A percentile compares a stretch with the other conserved stretches of the same genome.
These are phyloP conservation scores for Suricata suricatta DNA, from an alignment of 2,113 vertebrate species.

Conservation along the genomic window DNA sequence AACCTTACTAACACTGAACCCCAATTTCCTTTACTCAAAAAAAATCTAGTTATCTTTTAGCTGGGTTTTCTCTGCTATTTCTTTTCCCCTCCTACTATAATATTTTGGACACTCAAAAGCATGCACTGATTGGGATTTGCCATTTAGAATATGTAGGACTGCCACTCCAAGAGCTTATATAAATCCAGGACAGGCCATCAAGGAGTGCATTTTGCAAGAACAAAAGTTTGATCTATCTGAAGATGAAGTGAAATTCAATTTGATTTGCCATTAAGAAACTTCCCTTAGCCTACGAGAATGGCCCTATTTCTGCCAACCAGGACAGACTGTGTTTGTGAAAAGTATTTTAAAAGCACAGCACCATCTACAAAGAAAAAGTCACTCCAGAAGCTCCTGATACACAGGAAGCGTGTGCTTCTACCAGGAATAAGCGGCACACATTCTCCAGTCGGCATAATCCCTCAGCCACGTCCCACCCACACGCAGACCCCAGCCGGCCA, in stretches of 20 bases:
- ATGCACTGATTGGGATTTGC: not conserved
- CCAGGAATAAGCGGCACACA: not conserved
- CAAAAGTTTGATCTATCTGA: constrained; percentile 29
- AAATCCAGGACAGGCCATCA: not conserved
- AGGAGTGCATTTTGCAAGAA: not conserved
- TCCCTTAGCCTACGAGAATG: not conserved
- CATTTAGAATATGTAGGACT: not conserved
- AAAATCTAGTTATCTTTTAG: not conserved
- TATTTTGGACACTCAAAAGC: constrained; percentile 33
- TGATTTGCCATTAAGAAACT: constrained; percentile 44
- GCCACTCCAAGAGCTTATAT: not conserved
- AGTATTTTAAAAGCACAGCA: not conserved
- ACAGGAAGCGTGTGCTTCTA: not conserved
- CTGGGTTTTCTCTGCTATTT: not conserved
- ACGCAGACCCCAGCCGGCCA: constrained; percentile 81
- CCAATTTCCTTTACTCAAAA: not conserved
- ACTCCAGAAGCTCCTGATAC: constrained; percentile 35
- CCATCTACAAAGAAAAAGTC: constrained; percentile 60
- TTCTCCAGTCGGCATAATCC: constrained; percentile 63
- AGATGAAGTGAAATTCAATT: not conserved
- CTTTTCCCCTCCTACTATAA: not conserved
- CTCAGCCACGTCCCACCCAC: constrained; percentile 75
- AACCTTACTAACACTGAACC: not conserved
- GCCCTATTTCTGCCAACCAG: constrained; percentile 56
- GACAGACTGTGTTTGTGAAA: not conserved